Percentiles rank a stretch among this genome's conserved stretches.
phyloP scores from a whole-genome alignment of 2,797 vertebrate genomes.

The Eremophila alpestris region DNA sequence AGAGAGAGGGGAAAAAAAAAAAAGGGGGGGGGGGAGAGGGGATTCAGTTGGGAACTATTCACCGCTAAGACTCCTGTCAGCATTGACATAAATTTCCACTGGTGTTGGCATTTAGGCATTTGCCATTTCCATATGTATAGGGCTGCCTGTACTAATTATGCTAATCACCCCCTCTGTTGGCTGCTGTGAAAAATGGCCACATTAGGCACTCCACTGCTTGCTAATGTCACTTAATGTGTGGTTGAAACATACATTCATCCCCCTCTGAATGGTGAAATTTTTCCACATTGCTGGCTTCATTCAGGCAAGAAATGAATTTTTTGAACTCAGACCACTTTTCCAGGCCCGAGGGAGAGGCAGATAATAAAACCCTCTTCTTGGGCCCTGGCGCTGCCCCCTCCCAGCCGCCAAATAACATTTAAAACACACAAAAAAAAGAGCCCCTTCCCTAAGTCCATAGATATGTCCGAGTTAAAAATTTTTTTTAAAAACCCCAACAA shows the following conservation, averaged over 20 bases:
- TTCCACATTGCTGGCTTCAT: conserved; percentile 97
- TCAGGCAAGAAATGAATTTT: conserved; percentile 95
- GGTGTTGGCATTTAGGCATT: conserved; percentile 92
- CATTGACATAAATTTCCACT: conserved; percentile 94
- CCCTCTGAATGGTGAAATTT: conserved; percentile 91
- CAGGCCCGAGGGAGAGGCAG: conserved; percentile 79
- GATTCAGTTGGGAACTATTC: conserved; percentile 89
- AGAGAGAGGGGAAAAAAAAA: neutral
- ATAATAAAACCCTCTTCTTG: conserved; percentile 73
- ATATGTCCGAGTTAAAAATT: neutral
- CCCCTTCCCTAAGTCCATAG: neutral
- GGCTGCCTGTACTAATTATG: conserved; percentile 96
- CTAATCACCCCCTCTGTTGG: conserved; percentile 95
- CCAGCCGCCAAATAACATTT: conserved; percentile 60
- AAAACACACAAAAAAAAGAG: conserved; percentile 17
- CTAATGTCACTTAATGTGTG: conserved; percentile 97
- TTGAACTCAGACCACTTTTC: conserved; percentile 87
- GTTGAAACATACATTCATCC: conserved; percentile 97
- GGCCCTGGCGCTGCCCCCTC: conserved; percentile 62
- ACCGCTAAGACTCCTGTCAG: conserved; percentile 90
- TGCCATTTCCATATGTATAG: conserved; percentile 98
- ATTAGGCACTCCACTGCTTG: conserved; percentile 96
- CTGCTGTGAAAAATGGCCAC: conserved; percentile 96
- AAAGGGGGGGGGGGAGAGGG: neutral
- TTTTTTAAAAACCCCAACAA: neutral